Evolutionary conservation across 2,888 invertebrate species (phyloP).

Genomic region (Diploptera punctata): DNA sequence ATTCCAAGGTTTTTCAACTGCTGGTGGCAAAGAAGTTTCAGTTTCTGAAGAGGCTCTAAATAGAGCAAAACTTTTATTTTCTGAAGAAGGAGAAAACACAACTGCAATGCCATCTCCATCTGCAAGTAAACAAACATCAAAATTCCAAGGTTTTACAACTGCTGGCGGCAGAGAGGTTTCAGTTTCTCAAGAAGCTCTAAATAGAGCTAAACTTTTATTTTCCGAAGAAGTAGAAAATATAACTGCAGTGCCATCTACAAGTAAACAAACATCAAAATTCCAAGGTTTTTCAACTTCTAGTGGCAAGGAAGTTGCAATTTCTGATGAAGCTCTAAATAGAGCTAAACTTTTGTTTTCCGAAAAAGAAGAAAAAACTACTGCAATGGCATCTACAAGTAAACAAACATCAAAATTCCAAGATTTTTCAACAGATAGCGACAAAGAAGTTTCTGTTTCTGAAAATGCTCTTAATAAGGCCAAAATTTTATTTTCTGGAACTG

Average conservation of each 20-base stretch:
- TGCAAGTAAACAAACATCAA: too few species aligned
- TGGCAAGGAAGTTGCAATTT: conserved; percentile 54
- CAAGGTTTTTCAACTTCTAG: conserved; percentile 48
- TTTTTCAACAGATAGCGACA: conserved; percentile 46
- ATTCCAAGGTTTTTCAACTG: conserved; percentile 45
- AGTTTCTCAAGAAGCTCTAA: conserved; percentile 50
- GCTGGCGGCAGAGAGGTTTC: conserved; percentile 53
- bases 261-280: not conserved
- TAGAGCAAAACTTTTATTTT: conserved; percentile 50
- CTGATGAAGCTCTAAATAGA: conserved; percentile 49
- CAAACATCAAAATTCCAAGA: conserved; percentile 29
- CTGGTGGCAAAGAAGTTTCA: conserved; percentile 53
- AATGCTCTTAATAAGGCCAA: conserved; percentile 52
- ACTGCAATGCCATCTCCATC: conserved; percentile 32
- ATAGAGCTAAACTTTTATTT: conserved; percentile 51
- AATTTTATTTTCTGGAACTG: conserved; percentile 51
- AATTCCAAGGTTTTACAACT: conserved; percentile 41
- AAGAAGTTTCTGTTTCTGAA: conserved; percentile 44
- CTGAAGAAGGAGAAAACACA: conserved; percentile 46
- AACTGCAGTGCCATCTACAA: not conserved
- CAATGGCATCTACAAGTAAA: too few species aligned
- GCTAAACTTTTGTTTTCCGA: conserved; percentile 50
- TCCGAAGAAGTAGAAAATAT: too few species aligned
- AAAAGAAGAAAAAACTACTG: conserved; percentile 29
- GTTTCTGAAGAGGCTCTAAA: conserved; percentile 51